Percentiles rank a stretch among this genome's conserved stretches.
Conservation (phyloP, 1,140 invertebrate species). For the Phenacoccus solenopsis region DNA sequence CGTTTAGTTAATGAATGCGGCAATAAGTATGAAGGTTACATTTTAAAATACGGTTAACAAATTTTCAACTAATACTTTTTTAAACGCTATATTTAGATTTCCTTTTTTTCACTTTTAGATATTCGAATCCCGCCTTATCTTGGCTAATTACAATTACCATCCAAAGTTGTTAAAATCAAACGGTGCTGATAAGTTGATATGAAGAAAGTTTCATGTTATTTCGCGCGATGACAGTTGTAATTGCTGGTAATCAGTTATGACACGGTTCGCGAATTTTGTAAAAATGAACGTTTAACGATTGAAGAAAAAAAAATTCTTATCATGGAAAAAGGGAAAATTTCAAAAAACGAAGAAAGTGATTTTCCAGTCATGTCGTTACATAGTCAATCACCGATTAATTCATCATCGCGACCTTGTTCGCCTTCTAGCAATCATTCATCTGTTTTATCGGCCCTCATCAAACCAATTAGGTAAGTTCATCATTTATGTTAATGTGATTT, state of each 20-base stretch:
- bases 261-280: background rate
- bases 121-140: background rate
- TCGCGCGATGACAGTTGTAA: background rate
- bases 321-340: background rate
- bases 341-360: background rate
- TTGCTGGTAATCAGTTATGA: background rate
- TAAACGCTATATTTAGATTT: too few species aligned
- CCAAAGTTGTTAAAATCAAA: background rate
- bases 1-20: background rate
- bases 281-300: background rate
- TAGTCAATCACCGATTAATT: slow-evolving; percentile 1
- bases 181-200: background rate
- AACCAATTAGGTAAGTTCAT: slow-evolving; percentile 6
- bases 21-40: background rate
- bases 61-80: background rate
- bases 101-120: background rate
- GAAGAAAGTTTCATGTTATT: background rate
- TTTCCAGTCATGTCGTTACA: background rate
- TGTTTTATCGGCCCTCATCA: background rate
- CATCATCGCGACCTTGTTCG: background rate
- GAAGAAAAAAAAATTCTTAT: background rate
- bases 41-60: background rate
- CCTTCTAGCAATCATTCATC: background rate
- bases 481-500: too few species aligned
- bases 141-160: background rate